Conservation (phyloP, 1,140 invertebrate species). For the Caerostris darwini region DNA sequence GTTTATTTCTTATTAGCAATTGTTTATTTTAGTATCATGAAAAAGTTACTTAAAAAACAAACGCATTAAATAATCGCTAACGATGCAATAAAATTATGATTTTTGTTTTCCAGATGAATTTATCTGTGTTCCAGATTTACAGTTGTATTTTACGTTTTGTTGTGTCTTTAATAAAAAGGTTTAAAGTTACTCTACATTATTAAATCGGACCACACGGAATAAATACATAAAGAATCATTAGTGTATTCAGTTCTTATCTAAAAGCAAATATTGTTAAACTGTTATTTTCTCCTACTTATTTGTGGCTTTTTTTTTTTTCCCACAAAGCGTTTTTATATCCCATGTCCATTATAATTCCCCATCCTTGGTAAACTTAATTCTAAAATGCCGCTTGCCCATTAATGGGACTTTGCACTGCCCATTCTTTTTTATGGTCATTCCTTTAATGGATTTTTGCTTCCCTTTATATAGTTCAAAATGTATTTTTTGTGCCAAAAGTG, state of each 20-base stretch:
- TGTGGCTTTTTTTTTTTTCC: neutral
- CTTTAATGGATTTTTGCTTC: neutral
- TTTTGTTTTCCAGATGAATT: no score
- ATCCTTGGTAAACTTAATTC: neutral
- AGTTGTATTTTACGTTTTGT: neutral
- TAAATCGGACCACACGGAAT: neutral
- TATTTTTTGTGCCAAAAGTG: neutral
- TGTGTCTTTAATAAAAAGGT: neutral
- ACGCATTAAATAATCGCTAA: no score
- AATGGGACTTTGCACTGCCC: constrained; percentile 13
- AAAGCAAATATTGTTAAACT: neutral
- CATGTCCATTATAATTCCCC: neutral
- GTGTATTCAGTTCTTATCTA: neutral
- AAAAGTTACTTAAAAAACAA: no score
- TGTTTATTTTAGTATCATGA: no score
- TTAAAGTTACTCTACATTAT: neutral
- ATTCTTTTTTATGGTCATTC: neutral
- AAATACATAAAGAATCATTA: neutral
- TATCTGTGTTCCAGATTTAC: no score
- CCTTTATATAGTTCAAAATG: neutral
- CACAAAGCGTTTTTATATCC: neutral
- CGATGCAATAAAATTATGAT: no score
- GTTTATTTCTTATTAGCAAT: no score
- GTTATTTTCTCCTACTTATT: neutral
- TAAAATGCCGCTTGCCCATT: neutral